Evolutionary conservation across 1,140 invertebrate species (phyloP), one percentile per base, ranked within the genome.

Genomic region (Anoplophora glabripennis): DNA sequence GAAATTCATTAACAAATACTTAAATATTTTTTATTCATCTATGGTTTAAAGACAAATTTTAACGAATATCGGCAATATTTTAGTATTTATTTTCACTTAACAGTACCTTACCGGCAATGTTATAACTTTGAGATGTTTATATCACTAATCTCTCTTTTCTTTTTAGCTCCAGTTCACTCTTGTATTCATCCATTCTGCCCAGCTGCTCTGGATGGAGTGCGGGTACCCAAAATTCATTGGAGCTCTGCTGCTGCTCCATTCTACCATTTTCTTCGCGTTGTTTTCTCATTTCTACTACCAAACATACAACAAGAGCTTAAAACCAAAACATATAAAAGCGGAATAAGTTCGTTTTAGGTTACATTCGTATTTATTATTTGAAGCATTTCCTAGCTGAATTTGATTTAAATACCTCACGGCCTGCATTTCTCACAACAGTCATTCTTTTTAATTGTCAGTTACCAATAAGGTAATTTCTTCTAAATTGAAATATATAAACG

Each of bases 261-360:
- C 93, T 3, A 82, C 88, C 17, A 92, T 96, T 63, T 97, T 97
- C 82, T 92, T 96, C 75, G 83, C 84, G 15, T 84, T 96, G 28
- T 96, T 96, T 81, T 88, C 84, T 61, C 87, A 96, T 77, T 97
- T 96, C 80, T 97, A 96, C 77, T 83, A 87, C 61, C 87, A 88
- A 74, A 88, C 90, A 60, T 94, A 95, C 66, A 75, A 63, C n/a
- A 63, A 51, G 36, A 63, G 55, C 14, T 49, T 53, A 35, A 57
- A 61, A 7, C 15, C 9, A 21, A 40, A 45, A 45, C 4, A 18
- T 15, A 10, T 45, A 17, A 45, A 45, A 45, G 5, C n/a, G 3
- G 17, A 45, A 14, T 45, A 45, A 18, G 10, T 14, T 14, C 18
- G 4, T 41, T 15, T 15, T 45, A 45, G 12, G 42, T 15, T 18